Conservation (phyloP, 2,888 invertebrate genomes). For the Cantharis flavilabris region DNA sequence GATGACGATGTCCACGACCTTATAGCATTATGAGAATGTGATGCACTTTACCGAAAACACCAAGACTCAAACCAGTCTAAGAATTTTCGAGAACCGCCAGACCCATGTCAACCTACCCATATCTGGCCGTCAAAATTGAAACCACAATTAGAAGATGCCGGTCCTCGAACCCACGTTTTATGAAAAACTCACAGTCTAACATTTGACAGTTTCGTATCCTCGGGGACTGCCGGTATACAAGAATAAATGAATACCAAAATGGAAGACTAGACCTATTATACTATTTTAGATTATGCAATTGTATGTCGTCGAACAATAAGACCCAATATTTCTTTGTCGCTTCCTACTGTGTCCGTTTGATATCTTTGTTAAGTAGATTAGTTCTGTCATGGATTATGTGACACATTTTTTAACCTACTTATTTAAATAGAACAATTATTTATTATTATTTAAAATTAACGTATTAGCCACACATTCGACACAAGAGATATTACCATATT, state of each 20-base stretch:
- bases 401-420: not conserved
- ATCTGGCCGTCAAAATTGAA: constrained; percentile 51
- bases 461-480: not conserved
- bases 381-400: not conserved
- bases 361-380: constrained; percentile 46
- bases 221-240: constrained; percentile 44
- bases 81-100: constrained; percentile 46
- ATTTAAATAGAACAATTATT: not conserved
- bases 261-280: constrained; percentile 50
- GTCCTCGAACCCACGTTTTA: not conserved
- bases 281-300: constrained; percentile 53
- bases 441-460: not conserved
- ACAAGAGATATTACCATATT: not conserved
- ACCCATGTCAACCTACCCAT: constrained; percentile 54
- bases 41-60: constrained; percentile 20
- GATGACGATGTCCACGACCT: constrained; percentile 46
- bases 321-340: constrained; percentile 52
- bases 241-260: constrained; percentile 54
- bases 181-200: constrained; percentile 39
- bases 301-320: constrained; percentile 53
- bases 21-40: constrained; percentile 38
- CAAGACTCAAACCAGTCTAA: constrained; percentile 39
- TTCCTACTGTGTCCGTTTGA: constrained; percentile 48
- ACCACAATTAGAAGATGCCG: constrained; percentile 33
- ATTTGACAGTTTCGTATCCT: constrained; percentile 33